Percentiles rank a stretch among this genome's conserved stretches.
Evolutionary conservation across 1,140 invertebrate species (phyloP).

Genomic region (Drosophila jambulina): DNA sequence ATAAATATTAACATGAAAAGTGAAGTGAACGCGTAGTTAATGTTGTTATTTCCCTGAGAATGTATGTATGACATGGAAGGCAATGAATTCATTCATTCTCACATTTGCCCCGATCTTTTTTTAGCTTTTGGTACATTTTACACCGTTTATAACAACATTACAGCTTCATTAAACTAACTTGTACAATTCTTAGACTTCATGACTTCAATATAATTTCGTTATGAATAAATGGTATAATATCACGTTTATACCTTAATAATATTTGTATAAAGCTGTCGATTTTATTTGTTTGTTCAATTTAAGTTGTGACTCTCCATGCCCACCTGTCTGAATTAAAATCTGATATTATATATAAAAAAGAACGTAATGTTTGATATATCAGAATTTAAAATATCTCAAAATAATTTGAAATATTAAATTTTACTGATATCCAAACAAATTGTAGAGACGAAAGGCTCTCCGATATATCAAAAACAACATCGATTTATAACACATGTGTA

Average conservation of each 20-base stretch:
- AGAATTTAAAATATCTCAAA: too few relatives aligned
- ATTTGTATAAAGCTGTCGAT: slow-evolving; percentile 27
- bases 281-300: slow-evolving; percentile 9
- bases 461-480: too few relatives aligned
- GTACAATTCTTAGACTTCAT: slow-evolving; percentile 47
- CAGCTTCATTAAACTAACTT: slow-evolving; percentile 39
- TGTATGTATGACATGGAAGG: slow-evolving; percentile 21
- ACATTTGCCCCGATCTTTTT: slow-evolving; percentile 22
- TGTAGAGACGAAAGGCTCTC: too few relatives aligned
- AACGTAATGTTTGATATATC: too few relatives aligned
- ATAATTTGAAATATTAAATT: too few relatives aligned
- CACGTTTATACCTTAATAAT: slow-evolving; percentile 48
- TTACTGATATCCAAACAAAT: too few relatives aligned
- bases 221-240: slow-evolving; percentile 45
- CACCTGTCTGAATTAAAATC: too few relatives aligned
- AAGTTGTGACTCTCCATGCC: not conserved
- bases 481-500: too few relatives aligned
- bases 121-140: slow-evolving; percentile 50
- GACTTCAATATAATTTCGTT: slow-evolving; percentile 46
- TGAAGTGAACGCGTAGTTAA: slow-evolving; percentile 28
- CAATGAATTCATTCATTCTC: slow-evolving; percentile 16
- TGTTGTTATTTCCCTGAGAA: slow-evolving; percentile 19
- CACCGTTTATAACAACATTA: slow-evolving; percentile 35
- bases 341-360: too few relatives aligned
- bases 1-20: slow-evolving; percentile 38